Evolutionary conservation across 2,113 vertebrate genomes (phyloP).

Genomic region (Myiozetetes cayanensis): DNA sequence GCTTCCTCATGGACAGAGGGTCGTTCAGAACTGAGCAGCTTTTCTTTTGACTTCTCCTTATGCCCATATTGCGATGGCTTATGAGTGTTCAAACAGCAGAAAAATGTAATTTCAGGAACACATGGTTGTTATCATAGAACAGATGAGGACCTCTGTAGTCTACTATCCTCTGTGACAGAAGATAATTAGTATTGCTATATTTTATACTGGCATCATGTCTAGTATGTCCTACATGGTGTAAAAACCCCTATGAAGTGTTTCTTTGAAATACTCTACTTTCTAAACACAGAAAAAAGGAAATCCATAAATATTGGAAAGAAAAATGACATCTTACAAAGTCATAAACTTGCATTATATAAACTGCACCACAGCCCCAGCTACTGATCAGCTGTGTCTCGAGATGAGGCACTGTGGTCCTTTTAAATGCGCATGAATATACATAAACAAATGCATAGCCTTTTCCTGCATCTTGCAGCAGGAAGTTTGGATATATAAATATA

Average conservation of each 20-base stretch:
- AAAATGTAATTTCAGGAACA: neutral
- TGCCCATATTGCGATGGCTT: neutral
- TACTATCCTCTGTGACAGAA: neutral
- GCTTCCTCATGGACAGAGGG: neutral
- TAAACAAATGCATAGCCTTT: neutral
- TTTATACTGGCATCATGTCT: neutral
- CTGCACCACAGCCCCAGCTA: conserved; percentile 43
- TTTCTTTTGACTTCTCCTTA: neutral
- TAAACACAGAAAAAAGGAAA: neutral
- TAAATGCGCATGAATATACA: neutral
- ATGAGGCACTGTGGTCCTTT: neutral
- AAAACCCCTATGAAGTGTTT: rapidly evolving
- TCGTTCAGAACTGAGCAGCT: neutral
- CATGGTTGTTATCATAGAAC: neutral
- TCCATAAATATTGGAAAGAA: neutral
- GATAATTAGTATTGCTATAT: neutral
- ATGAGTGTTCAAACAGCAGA: neutral
- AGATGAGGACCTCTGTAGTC: neutral
- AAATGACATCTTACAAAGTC: neutral
- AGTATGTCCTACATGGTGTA: neutral
- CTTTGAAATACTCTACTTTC: neutral
- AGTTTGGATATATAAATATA: neutral
- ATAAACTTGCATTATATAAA: conserved; percentile 16
- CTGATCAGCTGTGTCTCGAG: neutral
- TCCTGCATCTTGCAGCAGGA: neutral